These are phyloP conservation scores for Hyposmocoma kahamanoa DNA, from an alignment of 1,140 invertebrate genomes.

Conservation along the genomic window DNA sequence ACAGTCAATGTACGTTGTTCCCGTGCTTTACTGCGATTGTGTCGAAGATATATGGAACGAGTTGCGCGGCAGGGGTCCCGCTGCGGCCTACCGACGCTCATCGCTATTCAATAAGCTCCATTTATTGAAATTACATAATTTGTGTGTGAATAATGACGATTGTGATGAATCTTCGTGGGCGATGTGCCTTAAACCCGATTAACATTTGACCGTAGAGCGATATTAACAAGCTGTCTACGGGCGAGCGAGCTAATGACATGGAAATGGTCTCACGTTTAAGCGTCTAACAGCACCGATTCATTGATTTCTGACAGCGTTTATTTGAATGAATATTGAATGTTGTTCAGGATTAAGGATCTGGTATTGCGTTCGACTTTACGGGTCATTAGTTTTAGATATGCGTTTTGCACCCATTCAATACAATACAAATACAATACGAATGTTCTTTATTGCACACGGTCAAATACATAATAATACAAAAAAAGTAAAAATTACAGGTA, in stretches of 20 bases:
- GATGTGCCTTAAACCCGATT: slow-evolving; percentile 70
- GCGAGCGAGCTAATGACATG: slow-evolving; percentile 53
- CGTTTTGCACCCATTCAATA: too few species aligned
- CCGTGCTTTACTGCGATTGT: too few species aligned
- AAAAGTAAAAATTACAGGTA: too few species aligned
- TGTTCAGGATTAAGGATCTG: too few species aligned
- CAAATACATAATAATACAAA: too few species aligned
- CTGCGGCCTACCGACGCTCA: slow-evolving; percentile 64
- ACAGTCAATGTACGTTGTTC: neutral
- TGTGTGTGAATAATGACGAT: slow-evolving; percentile 73
- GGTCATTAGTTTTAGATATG: too few species aligned
- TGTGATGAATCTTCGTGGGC: slow-evolving; percentile 72
- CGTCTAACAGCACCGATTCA: neutral
- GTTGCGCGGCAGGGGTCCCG: slow-evolving; percentile 36
- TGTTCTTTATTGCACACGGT: too few species aligned
- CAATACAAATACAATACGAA: too few species aligned
- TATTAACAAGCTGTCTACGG: slow-evolving; percentile 66
- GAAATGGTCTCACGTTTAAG: slow-evolving; percentile 37
- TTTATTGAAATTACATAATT: slow-evolving; percentile 74
- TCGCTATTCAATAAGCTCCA: slow-evolving; percentile 73
- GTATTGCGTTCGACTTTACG: too few species aligned
- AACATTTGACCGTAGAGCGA: slow-evolving; percentile 65
- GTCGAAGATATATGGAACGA: neutral
- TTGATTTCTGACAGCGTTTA: slow-evolving; percentile 4
- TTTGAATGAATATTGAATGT: slow-evolving; percentile 23